phyloP scores from a whole-genome alignment of 2,797 vertebrate genomes.

The Danio kyathit region DNA sequence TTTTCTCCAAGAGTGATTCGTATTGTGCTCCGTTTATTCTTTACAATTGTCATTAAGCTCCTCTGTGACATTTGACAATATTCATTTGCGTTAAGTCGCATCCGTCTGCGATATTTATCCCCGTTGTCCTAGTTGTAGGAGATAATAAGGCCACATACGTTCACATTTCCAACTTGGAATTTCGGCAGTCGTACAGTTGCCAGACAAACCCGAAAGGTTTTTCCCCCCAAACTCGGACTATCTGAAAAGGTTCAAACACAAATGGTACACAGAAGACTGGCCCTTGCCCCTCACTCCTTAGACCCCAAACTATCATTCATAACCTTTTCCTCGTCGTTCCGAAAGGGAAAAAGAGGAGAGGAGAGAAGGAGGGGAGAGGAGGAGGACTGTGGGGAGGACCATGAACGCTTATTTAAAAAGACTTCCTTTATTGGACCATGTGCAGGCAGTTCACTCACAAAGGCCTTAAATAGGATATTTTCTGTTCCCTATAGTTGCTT shows the following conservation, averaged over 20 bases:
- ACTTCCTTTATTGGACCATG: slow-evolving; percentile 91
- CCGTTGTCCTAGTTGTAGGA: not conserved
- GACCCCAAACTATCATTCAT: slow-evolving; percentile 83
- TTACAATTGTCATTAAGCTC: slow-evolving; percentile 22
- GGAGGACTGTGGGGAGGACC: slow-evolving; percentile 72
- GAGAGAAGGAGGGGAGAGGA: slow-evolving; percentile 68
- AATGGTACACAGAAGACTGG: slow-evolving; percentile 83
- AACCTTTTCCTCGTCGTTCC: slow-evolving; percentile 80
- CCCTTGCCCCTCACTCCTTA: slow-evolving; percentile 74
- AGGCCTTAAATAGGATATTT: slow-evolving; percentile 99
- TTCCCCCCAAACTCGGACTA: slow-evolving; percentile 75
- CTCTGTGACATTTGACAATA: slow-evolving; percentile 36
- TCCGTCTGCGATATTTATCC: slow-evolving; percentile 8
- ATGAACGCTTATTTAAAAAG: slow-evolving; percentile 89
- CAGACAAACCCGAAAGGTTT: slow-evolving; percentile 43
- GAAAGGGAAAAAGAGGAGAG: slow-evolving; percentile 62
- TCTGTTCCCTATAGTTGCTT: slow-evolving; percentile 96
- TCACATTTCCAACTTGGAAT: slow-evolving; percentile 46
- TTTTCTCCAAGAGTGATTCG: slow-evolving; percentile 49
- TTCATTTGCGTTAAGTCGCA: slow-evolving; percentile 10
- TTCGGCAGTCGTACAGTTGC: slow-evolving; percentile 53
- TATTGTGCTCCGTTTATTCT: slow-evolving; percentile 32
- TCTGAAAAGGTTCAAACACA: slow-evolving; percentile 79
- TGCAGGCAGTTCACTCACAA: slow-evolving; percentile 94
- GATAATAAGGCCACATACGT: not conserved